These are phyloP conservation scores for Chaenodraco wilsoni DNA, from an alignment of 2,797 vertebrate species.

Conservation along the genomic window DNA sequence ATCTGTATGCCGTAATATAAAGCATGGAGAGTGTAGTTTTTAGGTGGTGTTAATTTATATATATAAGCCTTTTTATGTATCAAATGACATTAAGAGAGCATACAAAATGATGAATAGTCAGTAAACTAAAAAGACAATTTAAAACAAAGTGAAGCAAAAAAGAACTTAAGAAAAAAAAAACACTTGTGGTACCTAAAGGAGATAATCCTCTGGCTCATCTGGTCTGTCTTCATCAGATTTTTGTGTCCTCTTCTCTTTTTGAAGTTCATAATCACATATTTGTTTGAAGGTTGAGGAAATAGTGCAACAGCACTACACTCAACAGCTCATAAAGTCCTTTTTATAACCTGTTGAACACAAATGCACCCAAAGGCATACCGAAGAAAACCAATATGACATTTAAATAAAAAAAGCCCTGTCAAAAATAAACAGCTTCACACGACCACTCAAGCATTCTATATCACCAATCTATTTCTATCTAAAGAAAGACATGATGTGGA, in stretches of 20 bases:
- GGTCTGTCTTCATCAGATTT: not conserved
- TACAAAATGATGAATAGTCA: not conserved
- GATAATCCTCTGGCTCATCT: constrained; percentile 7
- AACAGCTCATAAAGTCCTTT: not conserved
- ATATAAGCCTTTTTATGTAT: not conserved
- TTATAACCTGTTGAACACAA: not conserved
- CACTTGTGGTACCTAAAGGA: not conserved
- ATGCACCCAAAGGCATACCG: too few relatives aligned
- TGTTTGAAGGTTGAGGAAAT: not conserved
- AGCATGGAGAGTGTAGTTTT: constrained; percentile 23
- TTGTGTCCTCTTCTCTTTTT: not conserved
- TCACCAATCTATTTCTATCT: not conserved
- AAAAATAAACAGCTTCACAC: not conserved
- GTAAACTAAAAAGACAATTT: not conserved
- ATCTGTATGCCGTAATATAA: constrained; percentile 50
- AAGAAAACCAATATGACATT: not conserved
- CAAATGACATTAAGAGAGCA: not conserved
- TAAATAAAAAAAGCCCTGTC: not conserved
- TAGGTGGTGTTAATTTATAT: constrained; percentile 22
- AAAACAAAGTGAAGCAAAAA: not conserved
- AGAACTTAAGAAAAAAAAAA: not conserved
- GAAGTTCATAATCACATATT: not conserved
- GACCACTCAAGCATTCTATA: not conserved
- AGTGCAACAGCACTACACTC: not conserved
- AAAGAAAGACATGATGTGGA: not conserved